These are phyloP conservation scores for Tetragonula carbonaria DNA, from an alignment of 2,888 invertebrate species.

Conservation along the genomic window DNA sequence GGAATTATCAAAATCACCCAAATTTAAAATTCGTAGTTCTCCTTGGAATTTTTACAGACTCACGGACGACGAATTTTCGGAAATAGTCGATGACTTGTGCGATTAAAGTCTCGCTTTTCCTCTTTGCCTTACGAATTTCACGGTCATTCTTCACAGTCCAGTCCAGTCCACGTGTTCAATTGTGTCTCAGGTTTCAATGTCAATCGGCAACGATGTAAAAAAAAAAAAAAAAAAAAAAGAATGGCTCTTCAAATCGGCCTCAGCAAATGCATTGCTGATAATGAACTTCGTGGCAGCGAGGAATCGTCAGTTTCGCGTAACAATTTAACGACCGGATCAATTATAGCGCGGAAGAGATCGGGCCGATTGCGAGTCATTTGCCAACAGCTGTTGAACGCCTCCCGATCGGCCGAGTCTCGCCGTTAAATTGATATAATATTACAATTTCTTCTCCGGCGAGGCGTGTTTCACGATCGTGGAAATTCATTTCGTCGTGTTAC, in stretches of 20 bases:
- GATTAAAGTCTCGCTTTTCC: too few species aligned
- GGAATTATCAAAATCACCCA: too few species aligned
- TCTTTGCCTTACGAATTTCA: not conserved
- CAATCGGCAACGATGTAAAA: not conserved
- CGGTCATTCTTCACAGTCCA: too few species aligned
- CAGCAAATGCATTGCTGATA: not conserved
- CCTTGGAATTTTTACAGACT: too few species aligned
- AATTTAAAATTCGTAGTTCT: too few species aligned
- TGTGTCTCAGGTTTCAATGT: not conserved
- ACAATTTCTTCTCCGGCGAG: not conserved
- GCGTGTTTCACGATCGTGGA: not conserved
- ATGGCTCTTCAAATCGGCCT: not conserved
- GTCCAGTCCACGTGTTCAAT: not conserved
- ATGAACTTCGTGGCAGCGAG: not conserved
- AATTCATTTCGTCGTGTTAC: constrained; percentile 29
- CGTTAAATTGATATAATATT: constrained; percentile 25
- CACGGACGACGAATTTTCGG: too few species aligned
- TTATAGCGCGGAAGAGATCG: not conserved
- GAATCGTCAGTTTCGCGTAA: not conserved
- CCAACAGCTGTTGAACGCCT: constrained; percentile 4
- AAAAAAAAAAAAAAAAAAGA: too few species aligned
- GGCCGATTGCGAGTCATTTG: not conserved
- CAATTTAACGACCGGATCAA: constrained; percentile 22
- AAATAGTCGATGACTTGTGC: too few species aligned
- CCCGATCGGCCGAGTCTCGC: not conserved